Conservation (phyloP, 2,113 vertebrate species). For the Pontoporia blainvillei region DNA sequence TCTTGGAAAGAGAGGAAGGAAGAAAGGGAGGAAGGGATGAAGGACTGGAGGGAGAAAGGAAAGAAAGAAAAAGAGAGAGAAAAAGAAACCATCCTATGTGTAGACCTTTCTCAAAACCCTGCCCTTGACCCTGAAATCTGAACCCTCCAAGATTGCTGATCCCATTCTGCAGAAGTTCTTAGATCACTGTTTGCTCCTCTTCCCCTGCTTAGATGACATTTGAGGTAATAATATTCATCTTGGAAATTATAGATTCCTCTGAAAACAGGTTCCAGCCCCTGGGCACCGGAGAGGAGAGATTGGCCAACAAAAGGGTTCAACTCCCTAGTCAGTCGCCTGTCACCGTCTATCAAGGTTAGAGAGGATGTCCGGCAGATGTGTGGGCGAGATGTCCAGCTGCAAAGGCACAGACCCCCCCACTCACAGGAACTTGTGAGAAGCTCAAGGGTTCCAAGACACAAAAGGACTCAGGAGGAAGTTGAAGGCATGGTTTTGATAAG, state of each 20-base stretch:
- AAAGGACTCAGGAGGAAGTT: not conserved
- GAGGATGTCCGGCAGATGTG: not conserved
- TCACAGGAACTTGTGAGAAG: not conserved
- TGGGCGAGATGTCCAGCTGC: not conserved
- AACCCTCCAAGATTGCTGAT: not conserved
- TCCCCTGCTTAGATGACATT: not conserved
- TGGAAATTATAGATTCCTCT: conserved; percentile 21
- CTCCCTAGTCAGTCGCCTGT: not conserved
- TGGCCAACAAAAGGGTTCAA: not conserved
- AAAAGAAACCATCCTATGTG: not conserved
- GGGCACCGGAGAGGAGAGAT: not conserved
- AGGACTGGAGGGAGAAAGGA: not conserved
- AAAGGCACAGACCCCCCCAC: not conserved
- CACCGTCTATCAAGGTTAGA: not conserved
- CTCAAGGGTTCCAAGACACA: not conserved
- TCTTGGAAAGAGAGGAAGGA: not conserved
- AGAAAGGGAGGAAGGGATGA: not conserved
- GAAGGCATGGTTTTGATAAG: not conserved
- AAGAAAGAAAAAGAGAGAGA: too few relatives aligned
- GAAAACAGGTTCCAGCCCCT: not conserved
- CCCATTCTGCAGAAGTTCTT: not conserved
- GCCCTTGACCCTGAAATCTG: conserved; percentile 13
- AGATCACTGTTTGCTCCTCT: not conserved
- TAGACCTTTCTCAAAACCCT: not conserved
- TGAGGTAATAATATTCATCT: not conserved